phyloP scores from a whole-genome alignment of 2,888 invertebrate genomes.

The Ochropleura leucogaster region DNA sequence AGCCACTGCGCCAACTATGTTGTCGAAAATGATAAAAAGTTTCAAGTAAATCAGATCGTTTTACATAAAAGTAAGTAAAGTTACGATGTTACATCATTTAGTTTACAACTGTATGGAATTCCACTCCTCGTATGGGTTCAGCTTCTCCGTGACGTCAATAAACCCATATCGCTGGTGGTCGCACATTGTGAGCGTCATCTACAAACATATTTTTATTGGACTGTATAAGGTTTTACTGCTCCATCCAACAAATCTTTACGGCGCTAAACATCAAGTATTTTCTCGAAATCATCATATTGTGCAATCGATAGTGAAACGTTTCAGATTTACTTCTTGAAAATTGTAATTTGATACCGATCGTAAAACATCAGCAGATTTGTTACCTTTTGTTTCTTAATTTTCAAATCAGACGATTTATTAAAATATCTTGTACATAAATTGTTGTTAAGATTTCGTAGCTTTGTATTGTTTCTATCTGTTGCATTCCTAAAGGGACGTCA shows the following conservation, averaged over 20 bases:
- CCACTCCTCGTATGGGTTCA: constrained; percentile 75
- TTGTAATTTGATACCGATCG: constrained; percentile 63
- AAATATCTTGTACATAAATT: constrained; percentile 31
- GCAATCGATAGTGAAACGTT: constrained; percentile 73
- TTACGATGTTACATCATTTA: constrained; percentile 55
- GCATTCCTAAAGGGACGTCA: constrained; percentile 53
- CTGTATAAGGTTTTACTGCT: constrained; percentile 83
- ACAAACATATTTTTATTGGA: constrained; percentile 85
- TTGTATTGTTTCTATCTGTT: constrained; percentile 49
- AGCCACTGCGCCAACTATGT: too few relatives aligned
- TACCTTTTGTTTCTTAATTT: constrained; percentile 62
- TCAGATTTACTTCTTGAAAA: constrained; percentile 69
- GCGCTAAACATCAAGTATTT: constrained; percentile 73
- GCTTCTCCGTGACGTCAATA: constrained; percentile 77
- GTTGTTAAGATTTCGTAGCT: constrained; percentile 29
- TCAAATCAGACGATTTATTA: constrained; percentile 20
- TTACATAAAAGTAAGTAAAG: constrained; percentile 37
- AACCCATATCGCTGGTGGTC: constrained; percentile 82
- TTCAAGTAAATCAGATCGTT: constrained; percentile 45
- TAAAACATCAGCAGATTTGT: constrained; percentile 49
- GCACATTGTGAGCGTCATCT: constrained; percentile 79
- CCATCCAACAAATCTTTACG: constrained; percentile 79
- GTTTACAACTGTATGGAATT: constrained; percentile 62
- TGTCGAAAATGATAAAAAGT: constrained; percentile 37
- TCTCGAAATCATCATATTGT: constrained; percentile 72